Evolutionary conservation across 2,797 vertebrate genomes (phyloP).

Genomic region (Myripristis jacobus): DNA sequence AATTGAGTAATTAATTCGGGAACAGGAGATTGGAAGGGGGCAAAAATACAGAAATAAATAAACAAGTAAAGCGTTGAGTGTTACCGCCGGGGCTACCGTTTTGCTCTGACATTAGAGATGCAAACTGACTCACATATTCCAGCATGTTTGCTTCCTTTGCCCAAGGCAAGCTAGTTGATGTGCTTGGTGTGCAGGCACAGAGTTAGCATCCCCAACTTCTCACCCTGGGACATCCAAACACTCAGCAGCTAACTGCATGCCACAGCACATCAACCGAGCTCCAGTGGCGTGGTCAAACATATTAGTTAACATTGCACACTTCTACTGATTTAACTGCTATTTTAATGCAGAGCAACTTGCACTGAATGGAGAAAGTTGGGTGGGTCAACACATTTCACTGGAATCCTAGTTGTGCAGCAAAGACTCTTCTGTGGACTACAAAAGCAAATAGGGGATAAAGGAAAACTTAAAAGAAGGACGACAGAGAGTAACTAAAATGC

Average conservation of each 20-base stretch:
- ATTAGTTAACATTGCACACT: constrained; percentile 58
- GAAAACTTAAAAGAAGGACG: constrained; percentile 1
- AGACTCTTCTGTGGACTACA: constrained; percentile 52
- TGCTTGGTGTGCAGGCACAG: constrained; percentile 49
- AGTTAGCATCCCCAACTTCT: constrained; percentile 74
- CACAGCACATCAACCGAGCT: constrained; percentile 67
- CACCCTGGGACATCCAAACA: constrained; percentile 72
- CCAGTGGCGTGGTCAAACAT: constrained; percentile 76
- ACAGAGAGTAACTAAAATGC: no score
- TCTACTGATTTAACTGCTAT: constrained; percentile 56
- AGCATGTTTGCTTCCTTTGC: constrained; percentile 78
- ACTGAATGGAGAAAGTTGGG: constrained; percentile 39
- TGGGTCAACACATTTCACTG: constrained; percentile 37
- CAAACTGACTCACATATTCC: constrained; percentile 80
- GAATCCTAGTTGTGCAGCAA: constrained; percentile 35
- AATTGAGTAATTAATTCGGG: constrained; percentile 89
- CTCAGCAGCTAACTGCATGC: constrained; percentile 71
- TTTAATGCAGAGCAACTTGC: constrained; percentile 62
- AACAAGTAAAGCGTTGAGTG: constrained; percentile 83
- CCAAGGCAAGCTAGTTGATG: constrained; percentile 81
- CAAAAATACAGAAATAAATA: constrained; percentile 85
- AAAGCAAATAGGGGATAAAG: constrained; percentile 40
- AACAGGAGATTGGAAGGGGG: constrained; percentile 86
- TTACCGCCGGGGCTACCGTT: constrained; percentile 83
- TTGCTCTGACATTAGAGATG: constrained; percentile 86